Percentiles rank a stretch among this genome's conserved stretches.
phyloP scores from a whole-genome alignment of 2,888 invertebrate genomes.

The Craniophora ligustri region DNA sequence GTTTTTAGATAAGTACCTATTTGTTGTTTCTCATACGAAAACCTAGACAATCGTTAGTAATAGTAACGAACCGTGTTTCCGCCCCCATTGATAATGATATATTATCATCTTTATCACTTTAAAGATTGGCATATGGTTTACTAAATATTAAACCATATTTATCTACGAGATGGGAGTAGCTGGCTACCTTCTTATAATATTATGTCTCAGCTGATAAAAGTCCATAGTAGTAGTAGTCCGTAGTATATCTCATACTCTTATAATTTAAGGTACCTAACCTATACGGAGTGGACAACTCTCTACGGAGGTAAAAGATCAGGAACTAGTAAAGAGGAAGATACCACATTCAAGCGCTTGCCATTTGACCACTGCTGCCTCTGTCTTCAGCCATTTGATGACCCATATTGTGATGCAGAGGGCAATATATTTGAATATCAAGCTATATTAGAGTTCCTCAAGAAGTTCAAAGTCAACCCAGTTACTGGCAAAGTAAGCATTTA shows the following conservation, averaged over 20 bases:
- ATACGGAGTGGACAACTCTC: constrained; percentile 96
- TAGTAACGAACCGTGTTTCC: too few species aligned
- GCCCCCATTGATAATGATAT: too few species aligned
- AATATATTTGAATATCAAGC: constrained; percentile 97
- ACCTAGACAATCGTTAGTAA: background rate
- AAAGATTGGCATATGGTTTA: too few species aligned
- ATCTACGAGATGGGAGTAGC: too few species aligned
- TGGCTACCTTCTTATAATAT: too few species aligned
- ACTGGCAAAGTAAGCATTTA: constrained; percentile 93
- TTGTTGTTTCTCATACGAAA: background rate
- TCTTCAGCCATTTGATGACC: constrained; percentile 96
- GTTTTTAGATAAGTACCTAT: too few species aligned
- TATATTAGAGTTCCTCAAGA: constrained; percentile 95
- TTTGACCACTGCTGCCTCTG: constrained; percentile 97
- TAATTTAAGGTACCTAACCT: constrained; percentile 95
- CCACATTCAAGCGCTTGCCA: constrained; percentile 96
- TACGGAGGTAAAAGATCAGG: constrained; percentile 95
- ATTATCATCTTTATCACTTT: too few species aligned
- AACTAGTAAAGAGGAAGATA: constrained; percentile 91
- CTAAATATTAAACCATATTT: too few species aligned
- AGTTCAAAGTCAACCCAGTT: constrained; percentile 97
- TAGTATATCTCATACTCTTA: too few species aligned
- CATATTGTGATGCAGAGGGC: constrained; percentile 96
- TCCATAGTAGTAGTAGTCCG: too few species aligned
- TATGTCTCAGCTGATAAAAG: too few species aligned